Base-by-base conservation (phyloP, 2,113 vertebrate species). In the Rhabdornis inornatus region DNA sequence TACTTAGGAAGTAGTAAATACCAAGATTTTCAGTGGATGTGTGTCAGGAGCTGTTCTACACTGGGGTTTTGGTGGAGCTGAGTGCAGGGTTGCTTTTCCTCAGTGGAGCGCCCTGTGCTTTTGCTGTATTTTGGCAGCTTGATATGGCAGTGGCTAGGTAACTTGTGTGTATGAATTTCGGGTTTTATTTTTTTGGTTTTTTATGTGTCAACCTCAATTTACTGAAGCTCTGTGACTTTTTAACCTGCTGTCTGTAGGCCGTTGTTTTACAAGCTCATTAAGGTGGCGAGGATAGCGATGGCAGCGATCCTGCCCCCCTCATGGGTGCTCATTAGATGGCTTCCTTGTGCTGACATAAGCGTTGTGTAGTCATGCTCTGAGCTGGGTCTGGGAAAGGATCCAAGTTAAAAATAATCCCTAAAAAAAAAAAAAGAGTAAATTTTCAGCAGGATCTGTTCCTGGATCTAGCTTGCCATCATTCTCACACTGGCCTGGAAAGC, bases 291-390 rank as follows among this genome's bases (percentile, higher is more conserved):
- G 83, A 91, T 66, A 88, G 75, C 0, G 3, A 91, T 15, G 49
- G 94, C 86, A 94, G 83, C 35, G 8, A 47, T 83, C 66, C 81
- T 94, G 50, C 72, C 72, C 49, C 61, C 64, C 27, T 45, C 61
- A 40, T 78, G 94, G 91, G 96, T 93, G 50, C 76, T 96, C 89
- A 88, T 96, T 94, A 95, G 89, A 92, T 94, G 86, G 80, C 80
- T 96, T 97, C 92, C 94, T 96, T 93, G 86, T 96, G 95, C 95
- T 97, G 96, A 96, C 95, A 93, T 93, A 81, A 96, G 92, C 52
- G 7, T 94, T 94, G 86, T 88, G 64, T 93, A 94, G 94, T 90
- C 30, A 8, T 94, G 86, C 72, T 92, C 80, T 59, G 59, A 94
- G 95, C 92, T 45, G 90, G 86, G 52, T 57, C 96, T 94, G 96